Evolutionary conservation across 2,888 invertebrate species (phyloP).

Genomic region (Phengaris arion): DNA sequence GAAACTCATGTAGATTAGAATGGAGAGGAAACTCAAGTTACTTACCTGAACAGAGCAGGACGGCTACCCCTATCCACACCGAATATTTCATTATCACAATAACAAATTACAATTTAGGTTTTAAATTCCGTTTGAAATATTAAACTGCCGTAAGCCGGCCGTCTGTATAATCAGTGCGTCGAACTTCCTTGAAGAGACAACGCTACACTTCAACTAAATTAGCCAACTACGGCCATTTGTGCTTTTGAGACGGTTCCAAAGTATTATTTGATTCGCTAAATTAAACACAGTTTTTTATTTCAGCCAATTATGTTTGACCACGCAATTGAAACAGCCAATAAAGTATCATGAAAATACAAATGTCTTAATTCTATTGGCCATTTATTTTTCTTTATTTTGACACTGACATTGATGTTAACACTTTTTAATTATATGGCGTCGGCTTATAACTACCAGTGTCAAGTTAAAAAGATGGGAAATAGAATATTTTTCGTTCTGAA

Average conservation of each 20-base stretch:
- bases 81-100: constrained; percentile 58
- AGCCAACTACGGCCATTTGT: not conserved
- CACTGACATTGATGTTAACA: not conserved
- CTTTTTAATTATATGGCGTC: not conserved
- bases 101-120: constrained; percentile 4
- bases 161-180: not conserved
- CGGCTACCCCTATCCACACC: constrained; percentile 56
- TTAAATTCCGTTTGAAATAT: constrained; percentile 22
- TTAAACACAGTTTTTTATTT: not conserved
- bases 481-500: too few relatives aligned
- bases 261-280: constrained; percentile 36
- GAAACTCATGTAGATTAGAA: constrained; percentile 26
- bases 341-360: constrained; percentile 56
- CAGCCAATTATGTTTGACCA: constrained; percentile 53
- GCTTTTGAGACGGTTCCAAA: not conserved
- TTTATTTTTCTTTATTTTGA: not conserved
- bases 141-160: constrained; percentile 35
- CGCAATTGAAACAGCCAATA: constrained; percentile 57
- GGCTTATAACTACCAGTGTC: too few relatives aligned
- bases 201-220: not conserved
- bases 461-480: too few relatives aligned
- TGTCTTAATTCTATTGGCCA: constrained; percentile 61
- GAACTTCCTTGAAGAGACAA: not conserved
- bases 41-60: constrained; percentile 66
- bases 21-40: constrained; percentile 19